A percentile compares a stretch with the other conserved stretches of the same genome.
Evolutionary conservation across 1,140 invertebrate genomes (phyloP).

Genomic region (Papilio aristodemus): DNA sequence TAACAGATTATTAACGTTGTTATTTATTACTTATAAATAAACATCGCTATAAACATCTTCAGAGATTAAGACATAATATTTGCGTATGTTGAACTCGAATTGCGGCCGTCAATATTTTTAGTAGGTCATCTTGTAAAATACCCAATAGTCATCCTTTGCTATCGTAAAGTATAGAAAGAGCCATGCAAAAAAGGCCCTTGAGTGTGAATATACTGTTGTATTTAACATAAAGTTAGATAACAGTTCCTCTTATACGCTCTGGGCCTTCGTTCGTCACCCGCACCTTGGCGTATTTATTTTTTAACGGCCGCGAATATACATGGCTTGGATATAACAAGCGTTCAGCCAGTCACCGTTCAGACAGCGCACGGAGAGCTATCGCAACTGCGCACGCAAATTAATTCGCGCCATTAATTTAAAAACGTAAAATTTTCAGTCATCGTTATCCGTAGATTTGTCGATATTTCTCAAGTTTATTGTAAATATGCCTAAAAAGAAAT

Average conservation of each 20-base stretch:
- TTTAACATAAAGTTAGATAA: conserved; percentile 64
- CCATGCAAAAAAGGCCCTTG: neutral
- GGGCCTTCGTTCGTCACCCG: conserved; percentile 66
- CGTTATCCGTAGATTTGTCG: conserved; percentile 41
- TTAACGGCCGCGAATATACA: conserved; percentile 75
- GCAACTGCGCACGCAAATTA: conserved; percentile 56
- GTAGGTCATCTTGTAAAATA: conserved; percentile 13
- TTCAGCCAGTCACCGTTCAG: conserved; percentile 70
- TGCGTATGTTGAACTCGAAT: conserved; percentile 1
- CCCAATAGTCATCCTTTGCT: neutral
- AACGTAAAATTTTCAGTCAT: conserved; percentile 42
- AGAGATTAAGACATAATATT: neutral
- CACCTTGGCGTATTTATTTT: conserved; percentile 72
- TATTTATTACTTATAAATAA: neutral
- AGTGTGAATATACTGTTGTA: conserved; percentile 40
- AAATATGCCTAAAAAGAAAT: conserved; percentile 79
- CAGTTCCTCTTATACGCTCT: conserved; percentile 65
- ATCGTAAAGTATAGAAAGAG: neutral
- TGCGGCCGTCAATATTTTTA: neutral
- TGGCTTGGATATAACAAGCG: conserved; percentile 60
- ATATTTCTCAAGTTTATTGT: conserved; percentile 37
- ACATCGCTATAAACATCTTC: neutral
- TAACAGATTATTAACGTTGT: neutral
- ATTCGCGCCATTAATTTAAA: conserved; percentile 71
- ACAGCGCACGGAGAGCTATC: conserved; percentile 62